phyloP scores from a whole-genome alignment of 2,113 vertebrate species.

The Prietella phreatophila region DNA sequence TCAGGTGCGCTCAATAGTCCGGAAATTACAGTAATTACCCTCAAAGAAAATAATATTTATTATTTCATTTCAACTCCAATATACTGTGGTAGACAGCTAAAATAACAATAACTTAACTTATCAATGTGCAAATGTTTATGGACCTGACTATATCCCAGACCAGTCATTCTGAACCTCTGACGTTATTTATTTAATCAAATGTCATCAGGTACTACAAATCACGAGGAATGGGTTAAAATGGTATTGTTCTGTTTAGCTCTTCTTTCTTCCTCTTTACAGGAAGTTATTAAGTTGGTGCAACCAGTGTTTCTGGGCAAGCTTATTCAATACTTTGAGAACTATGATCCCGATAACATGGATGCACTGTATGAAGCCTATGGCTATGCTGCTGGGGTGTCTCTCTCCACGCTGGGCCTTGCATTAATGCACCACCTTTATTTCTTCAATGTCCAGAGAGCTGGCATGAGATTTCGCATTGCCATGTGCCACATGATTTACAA shows the following conservation, averaged over 20 bases:
- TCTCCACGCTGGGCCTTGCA: constrained; percentile 74
- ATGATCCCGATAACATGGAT: constrained; percentile 47
- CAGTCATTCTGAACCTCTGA: not conserved
- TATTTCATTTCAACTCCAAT: not conserved
- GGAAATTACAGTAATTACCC: too few species aligned
- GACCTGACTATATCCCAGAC: not conserved
- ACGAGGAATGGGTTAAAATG: not conserved
- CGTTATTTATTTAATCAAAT: not conserved
- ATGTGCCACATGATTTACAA: constrained; percentile 94
- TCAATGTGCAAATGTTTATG: not conserved
- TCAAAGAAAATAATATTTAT: not conserved
- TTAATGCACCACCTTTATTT: constrained; percentile 86
- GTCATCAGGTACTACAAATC: not conserved
- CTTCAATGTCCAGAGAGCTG: constrained; percentile 81
- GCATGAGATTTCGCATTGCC: constrained; percentile 88
- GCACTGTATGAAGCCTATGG: constrained; percentile 66
- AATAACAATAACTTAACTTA: not conserved
- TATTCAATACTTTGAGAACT: constrained; percentile 81
- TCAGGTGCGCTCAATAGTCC: too few species aligned
- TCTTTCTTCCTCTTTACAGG: constrained; percentile 66
- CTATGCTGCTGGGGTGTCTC: constrained; percentile 72
- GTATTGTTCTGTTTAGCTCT: not conserved
- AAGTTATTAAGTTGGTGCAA: constrained; percentile 80
- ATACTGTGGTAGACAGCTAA: not conserved
- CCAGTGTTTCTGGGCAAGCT: constrained; percentile 85